phyloP scores from a whole-genome alignment of 2,888 invertebrate species.

The Acrobeloides nanus region DNA sequence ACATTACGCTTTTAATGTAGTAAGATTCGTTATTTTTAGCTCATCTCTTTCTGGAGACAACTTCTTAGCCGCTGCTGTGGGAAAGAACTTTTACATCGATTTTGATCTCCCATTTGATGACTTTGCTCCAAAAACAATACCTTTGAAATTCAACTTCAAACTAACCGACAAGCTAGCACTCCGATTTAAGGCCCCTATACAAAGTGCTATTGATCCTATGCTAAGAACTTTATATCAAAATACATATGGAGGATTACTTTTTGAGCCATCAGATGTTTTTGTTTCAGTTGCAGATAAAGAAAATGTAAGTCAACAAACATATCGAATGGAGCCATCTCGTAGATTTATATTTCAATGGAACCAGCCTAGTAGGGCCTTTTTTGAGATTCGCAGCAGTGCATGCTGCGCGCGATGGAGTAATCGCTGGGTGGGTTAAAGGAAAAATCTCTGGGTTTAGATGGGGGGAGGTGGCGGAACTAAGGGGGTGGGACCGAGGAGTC shows the following conservation, averaged over 20 bases:
- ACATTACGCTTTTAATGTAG: no score
- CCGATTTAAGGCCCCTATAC: slow-evolving; percentile 19
- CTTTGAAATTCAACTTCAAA: slow-evolving; percentile 66
- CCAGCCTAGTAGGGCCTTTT: no score
- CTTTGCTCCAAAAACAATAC: slow-evolving; percentile 80
- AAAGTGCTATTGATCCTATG: slow-evolving; percentile 21
- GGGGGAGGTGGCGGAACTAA: no score
- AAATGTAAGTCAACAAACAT: no score
- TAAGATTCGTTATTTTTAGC: no score
- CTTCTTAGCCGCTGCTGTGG: slow-evolving; percentile 39
- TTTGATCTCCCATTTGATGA: slow-evolving; percentile 89
- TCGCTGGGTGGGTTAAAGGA: no score
- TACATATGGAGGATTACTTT: slow-evolving; percentile 3
- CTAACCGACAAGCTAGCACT: slow-evolving; percentile 18
- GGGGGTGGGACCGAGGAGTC: no score
- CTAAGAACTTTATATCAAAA: slow-evolving; percentile 15
- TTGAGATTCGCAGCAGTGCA: no score
- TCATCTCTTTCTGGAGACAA: slow-evolving; percentile 36
- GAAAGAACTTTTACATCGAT: slow-evolving; percentile 60
- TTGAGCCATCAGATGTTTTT: slow-evolving; percentile 14
- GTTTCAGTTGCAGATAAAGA: slow-evolving; percentile 13
- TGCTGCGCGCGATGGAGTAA: no score
- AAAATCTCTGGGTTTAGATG: no score
- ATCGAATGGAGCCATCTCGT: no score
- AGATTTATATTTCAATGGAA: no score